Base-by-base conservation (phyloP, 2,888 invertebrate genomes). In the Pediacus dermestoides region DNA sequence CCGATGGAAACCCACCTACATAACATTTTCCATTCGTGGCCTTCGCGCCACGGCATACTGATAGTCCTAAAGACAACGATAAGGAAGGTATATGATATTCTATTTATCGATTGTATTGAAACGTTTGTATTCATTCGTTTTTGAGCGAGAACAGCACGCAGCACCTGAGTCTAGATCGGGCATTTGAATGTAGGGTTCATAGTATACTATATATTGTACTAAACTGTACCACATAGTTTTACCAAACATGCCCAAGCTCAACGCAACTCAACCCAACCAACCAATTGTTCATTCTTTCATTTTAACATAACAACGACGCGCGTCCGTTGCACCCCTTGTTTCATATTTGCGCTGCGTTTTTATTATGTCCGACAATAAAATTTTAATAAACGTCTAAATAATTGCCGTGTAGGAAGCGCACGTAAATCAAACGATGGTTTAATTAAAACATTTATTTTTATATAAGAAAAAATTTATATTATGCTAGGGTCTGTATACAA, bases 31-130 rank as follows among this genome's bases (percentile, higher is more conserved):
- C n/a, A n/a, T n/a, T n/a, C n/a, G n/a, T n/a, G n/a, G n/a, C n/a
- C n/a, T n/a, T n/a, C n/a, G n/a, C n/a, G n/a, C n/a, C n/a, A n/a
- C 23, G 36, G 41, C 35, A 44, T 50, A 49, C 47, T 51, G 48
- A 51, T 45, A 44, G 46, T n/a, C 37, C 45, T 35, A 44, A 51
- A 52, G 52, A 52, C 52, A 50, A 50, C 50, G 50, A 48, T 51
- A 48, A 52, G 44, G 42, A n/a, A n/a, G n/a, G n/a, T n/a, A n/a
- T 28, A 28, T 48, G 48, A 44, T 48, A 46, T 45, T 37, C 32
- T 54, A 49, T 57, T 57, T 59, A 60, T 60, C 55, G 60, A 59
- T 57, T 60, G 57, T 55, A 57, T 59, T 58, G 57, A 55, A 28
- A 53, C 57, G 57, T 57, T 57, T 58, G 55, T 57, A 58, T 58